Evolutionary conservation across 2,888 invertebrate species (phyloP), one percentile per base, ranked within the genome.

Genomic region (Zhuqinia jingwanae): DNA sequence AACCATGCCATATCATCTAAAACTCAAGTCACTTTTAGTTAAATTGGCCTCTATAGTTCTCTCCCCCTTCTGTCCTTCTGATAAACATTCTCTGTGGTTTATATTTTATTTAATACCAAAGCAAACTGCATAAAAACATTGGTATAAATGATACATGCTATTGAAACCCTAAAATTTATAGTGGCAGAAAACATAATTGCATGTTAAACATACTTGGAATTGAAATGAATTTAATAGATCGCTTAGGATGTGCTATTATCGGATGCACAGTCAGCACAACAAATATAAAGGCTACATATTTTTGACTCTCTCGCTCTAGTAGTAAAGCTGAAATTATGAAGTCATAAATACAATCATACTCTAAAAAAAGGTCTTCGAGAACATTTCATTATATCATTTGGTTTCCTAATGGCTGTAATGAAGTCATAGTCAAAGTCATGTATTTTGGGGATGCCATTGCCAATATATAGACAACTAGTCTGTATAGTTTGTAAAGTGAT

Each of bases 241-340:
- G 36, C 36, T 36, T 22, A 36, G 36, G 20, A 20, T 45, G 17
- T 68, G 36, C 17, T 45, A 36, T 13, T 68, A 50, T 58, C 58
- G 56, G 56, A 68, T 70, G 58, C 80, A 80, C 30, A 68, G 30
- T 17, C 6, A 42, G 50, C 22, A 47, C 17, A 56, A 68, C 36
- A 36, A 79, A 79, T 27, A 10, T 42, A 53, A 68, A 68, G 68
- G 79, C 30, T 79, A 50, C 47, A 20, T 53, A 53, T 53, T 65
- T 68, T 36, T 36, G 3, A 8, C 36, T 36, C 68, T 20, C 36
- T 70, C 58, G 80, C 36, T 80, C 80, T 68, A 70, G 70, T 80
- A 70, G 42, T 80, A 68, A 79, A 79, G 53, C 68, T 79, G 68
- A 70, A 70, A 65, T 30, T 65, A 42, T 53, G n/a, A 36, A 42